These are phyloP conservation scores for Priocnemis perturbator DNA, from an alignment of 2,888 invertebrate genomes.

Conservation along the genomic window DNA sequence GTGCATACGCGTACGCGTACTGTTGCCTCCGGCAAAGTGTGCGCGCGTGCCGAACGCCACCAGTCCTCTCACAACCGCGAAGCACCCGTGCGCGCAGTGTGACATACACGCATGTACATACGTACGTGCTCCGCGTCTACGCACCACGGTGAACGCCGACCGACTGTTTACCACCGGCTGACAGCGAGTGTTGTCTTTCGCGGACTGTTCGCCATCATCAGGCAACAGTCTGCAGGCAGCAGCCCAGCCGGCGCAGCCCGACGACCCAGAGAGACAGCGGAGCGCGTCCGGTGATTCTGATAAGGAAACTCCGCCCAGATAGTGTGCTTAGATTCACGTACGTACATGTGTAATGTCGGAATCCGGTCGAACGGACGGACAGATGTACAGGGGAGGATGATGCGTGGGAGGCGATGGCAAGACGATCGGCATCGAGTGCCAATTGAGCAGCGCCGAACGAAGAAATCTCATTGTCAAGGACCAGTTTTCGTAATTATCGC, in stretches of 20 bases:
- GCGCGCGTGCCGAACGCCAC: too few species aligned
- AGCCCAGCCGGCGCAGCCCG: slow-evolving; percentile 19
- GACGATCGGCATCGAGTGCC: too few species aligned
- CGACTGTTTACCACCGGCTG: slow-evolving; percentile 61
- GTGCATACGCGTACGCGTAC: slow-evolving; percentile 11
- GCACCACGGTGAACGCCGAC: slow-evolving; percentile 55
- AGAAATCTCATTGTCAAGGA: too few species aligned
- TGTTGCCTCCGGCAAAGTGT: background rate
- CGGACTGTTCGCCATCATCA: slow-evolving; percentile 25
- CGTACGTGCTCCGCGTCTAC: slow-evolving; percentile 41
- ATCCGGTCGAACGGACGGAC: slow-evolving; percentile 12
- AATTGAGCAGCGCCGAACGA: too few species aligned
- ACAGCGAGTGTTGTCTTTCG: slow-evolving; percentile 34
- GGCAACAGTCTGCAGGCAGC: background rate
- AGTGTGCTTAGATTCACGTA: slow-evolving; percentile 20
- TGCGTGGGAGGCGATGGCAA: too few species aligned
- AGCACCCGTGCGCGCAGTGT: too few species aligned
- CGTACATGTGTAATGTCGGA: too few species aligned
- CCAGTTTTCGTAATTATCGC: too few species aligned
- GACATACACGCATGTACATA: slow-evolving; percentile 2
- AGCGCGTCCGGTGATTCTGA: slow-evolving; percentile 40
- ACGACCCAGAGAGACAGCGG: slow-evolving; percentile 30
- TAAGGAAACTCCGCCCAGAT: slow-evolving; percentile 48
- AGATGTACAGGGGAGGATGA: background rate
- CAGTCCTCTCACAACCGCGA: too few species aligned